These are phyloP conservation scores for Ectropis grisescens DNA, from an alignment of 1,140 invertebrate species.

Conservation along the genomic window DNA sequence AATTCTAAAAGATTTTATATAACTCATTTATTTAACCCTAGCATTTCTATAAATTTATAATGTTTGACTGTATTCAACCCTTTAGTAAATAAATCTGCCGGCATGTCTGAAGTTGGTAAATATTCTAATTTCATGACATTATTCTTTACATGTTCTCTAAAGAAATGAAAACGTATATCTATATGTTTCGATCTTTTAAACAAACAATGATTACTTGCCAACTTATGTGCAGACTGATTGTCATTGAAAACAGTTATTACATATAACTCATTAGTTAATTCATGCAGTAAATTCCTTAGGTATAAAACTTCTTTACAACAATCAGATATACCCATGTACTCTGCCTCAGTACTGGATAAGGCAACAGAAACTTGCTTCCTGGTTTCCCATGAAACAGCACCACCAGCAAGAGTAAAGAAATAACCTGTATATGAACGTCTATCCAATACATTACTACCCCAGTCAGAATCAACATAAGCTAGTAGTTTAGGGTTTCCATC, in stretches of 20 bases:
- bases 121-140: conserved; percentile 2
- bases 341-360: too few relatives aligned
- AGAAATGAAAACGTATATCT: conserved; percentile 4
- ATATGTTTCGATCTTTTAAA: conserved; percentile 5
- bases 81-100: conserved; percentile 6
- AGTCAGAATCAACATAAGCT: conserved; percentile 12
- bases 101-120: conserved; percentile 1
- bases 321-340: too few relatives aligned
- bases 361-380: conserved; percentile 8
- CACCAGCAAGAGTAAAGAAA: conserved; percentile 7
- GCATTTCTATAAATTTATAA: conserved; percentile 3
- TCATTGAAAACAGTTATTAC: too few relatives aligned
- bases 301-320: too few relatives aligned
- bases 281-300: too few relatives aligned
- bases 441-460: conserved; percentile 6
- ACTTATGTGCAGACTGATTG: conserved; percentile 2
- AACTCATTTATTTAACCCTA: conserved; percentile 2
- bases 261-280: too few relatives aligned
- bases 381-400: conserved; percentile 10
- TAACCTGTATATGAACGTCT: conserved; percentile 11
- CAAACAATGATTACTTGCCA: conserved; percentile 1
- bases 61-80: conserved; percentile 2
- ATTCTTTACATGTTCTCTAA: background rate
- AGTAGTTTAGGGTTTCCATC: conserved; percentile 2
- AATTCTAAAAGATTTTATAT: conserved; percentile 1